Evolutionary conservation across 2,888 invertebrate genomes (phyloP).

Genomic region (Amorpha juglandis): DNA sequence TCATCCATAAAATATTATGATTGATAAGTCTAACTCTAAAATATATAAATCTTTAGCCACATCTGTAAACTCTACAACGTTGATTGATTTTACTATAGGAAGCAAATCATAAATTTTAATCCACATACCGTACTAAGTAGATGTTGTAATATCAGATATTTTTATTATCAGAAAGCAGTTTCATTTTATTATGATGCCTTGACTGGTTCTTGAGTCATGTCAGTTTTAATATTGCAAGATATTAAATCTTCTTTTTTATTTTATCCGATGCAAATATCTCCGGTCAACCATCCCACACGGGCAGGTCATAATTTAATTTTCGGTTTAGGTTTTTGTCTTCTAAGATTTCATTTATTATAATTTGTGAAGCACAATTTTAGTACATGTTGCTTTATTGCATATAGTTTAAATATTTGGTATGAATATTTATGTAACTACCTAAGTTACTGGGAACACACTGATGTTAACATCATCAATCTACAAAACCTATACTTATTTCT

Average conservation of each 20-base stretch:
- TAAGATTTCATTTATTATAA: background rate
- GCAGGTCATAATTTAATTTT: conserved; percentile 14
- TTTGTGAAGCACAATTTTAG: background rate
- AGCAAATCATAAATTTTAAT: conserved; percentile 40
- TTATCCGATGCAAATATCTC: conserved; percentile 55
- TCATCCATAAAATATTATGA: background rate
- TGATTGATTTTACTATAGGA: conserved; percentile 36
- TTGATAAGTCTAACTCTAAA: background rate
- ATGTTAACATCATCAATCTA: no score
- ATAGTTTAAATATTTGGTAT: background rate
- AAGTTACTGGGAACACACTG: no score
- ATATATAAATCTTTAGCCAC: conserved; percentile 5
- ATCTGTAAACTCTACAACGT: background rate
- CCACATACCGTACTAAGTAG: conserved; percentile 44
- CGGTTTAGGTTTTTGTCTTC: background rate
- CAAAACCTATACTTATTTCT: no score
- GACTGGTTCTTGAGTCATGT: conserved; percentile 60
- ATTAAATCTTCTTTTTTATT: conserved; percentile 57
- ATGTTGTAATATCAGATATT: conserved; percentile 54
- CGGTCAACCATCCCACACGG: conserved; percentile 12
- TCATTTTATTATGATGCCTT: conserved; percentile 56
- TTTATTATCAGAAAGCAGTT: conserved; percentile 54
- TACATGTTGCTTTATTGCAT: background rate
- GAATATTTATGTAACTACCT: background rate
- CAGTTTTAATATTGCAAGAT: conserved; percentile 46